Percentiles rank a stretch among this genome's conserved stretches.
phyloP scores from a whole-genome alignment of 1,140 invertebrate genomes.

The Diorhabda carinulata region DNA sequence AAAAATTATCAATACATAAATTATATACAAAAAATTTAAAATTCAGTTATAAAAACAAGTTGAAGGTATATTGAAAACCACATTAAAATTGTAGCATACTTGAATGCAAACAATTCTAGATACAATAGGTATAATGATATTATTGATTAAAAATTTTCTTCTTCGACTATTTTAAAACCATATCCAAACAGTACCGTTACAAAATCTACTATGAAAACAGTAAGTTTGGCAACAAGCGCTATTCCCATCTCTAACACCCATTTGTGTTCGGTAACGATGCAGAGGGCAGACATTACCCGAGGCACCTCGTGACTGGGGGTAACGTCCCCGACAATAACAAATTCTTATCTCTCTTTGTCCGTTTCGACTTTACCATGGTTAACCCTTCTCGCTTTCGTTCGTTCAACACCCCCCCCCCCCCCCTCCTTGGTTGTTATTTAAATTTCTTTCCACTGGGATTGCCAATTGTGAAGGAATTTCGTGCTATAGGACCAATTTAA shows the following conservation, averaged over 20 bases:
- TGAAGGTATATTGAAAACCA: too few relatives aligned
- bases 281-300: conserved; percentile 35
- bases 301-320: conserved; percentile 26
- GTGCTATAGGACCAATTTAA: background rate
- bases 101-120: too few relatives aligned
- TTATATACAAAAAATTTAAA: background rate
- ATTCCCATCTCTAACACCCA: too few relatives aligned
- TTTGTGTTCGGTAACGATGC: conserved; percentile 3
- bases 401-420: background rate
- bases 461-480: background rate
- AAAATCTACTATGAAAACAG: too few relatives aligned
- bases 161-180: too few relatives aligned
- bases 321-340: conserved; percentile 33
- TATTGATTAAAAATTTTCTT: too few relatives aligned
- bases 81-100: too few relatives aligned
- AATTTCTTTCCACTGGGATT: background rate
- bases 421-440: background rate
- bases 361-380: background rate
- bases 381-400: background rate
- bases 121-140: too few relatives aligned
- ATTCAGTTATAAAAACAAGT: too few relatives aligned
- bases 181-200: too few relatives aligned
- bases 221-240: too few relatives aligned
- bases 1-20: background rate
- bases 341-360: background rate